A percentile compares a stretch with the other conserved stretches of the same genome.
Conservation (phyloP, 2,113 vertebrate species). For the Solea senegalensis region DNA sequence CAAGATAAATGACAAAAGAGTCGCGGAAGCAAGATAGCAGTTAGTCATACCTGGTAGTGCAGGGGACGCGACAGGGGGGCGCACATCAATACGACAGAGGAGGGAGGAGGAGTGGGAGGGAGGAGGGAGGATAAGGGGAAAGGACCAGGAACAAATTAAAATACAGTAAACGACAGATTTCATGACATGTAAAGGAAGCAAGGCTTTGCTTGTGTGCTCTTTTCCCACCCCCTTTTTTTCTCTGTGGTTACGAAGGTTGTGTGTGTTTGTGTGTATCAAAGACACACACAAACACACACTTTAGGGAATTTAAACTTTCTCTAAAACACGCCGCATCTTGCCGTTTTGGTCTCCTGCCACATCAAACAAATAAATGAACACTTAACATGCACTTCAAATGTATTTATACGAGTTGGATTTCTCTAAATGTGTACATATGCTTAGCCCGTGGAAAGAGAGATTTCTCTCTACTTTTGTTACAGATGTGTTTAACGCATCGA, state of each 20-base stretch:
- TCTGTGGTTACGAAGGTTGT: background rate
- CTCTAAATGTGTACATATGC: background rate
- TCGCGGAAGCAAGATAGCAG: constrained; percentile 79
- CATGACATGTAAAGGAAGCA: constrained; percentile 31
- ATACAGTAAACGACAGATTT: constrained; percentile 53
- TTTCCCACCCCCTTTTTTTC: background rate
- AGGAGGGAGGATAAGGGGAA: constrained; percentile 24
- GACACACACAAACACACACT: background rate
- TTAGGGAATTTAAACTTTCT: constrained; percentile 3
- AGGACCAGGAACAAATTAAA: constrained; percentile 50
- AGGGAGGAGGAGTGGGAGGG: constrained; percentile 8
- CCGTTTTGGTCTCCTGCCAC: background rate
- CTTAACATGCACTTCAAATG: background rate
- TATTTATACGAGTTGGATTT: background rate
- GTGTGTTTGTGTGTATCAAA: background rate
- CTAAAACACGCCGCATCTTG: background rate
- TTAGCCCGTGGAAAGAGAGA: background rate
- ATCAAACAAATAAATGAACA: background rate
- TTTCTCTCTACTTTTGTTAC: background rate
- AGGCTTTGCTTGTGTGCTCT: background rate
- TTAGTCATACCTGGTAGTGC: constrained; percentile 85
- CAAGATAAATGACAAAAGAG: constrained; percentile 84
- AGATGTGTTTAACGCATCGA: background rate
- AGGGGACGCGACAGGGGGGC: constrained; percentile 43
- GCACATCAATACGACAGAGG: constrained; percentile 60